A percentile compares a stretch with the other conserved stretches of the same genome.
Conservation (phyloP, 1,140 invertebrate species). For the Cherax quadricarinatus region DNA sequence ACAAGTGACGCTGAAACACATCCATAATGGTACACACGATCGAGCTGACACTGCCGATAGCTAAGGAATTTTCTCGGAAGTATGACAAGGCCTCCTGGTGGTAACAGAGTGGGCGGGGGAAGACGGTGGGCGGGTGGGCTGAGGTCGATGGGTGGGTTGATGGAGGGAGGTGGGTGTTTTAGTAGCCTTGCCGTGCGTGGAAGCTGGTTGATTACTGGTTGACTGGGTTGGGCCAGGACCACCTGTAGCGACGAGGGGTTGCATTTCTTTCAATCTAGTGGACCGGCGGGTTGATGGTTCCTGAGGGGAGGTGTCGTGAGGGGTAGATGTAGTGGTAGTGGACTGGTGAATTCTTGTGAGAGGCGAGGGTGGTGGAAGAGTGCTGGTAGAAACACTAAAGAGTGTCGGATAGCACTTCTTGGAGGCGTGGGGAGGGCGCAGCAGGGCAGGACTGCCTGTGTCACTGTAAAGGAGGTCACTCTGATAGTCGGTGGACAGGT, state of each 20-base stretch:
- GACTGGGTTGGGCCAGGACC: neutral
- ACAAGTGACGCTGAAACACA: neutral
- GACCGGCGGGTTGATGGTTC: neutral
- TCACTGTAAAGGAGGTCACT: slow-evolving; percentile 45
- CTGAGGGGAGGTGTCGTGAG: neutral
- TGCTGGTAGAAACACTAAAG: neutral
- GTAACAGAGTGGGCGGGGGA: neutral
- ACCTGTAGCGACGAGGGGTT: neutral
- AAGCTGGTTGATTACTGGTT: neutral
- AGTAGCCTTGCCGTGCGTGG: neutral
- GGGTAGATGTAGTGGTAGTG: neutral
- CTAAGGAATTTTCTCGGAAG: neutral
- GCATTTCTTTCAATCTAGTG: neutral
- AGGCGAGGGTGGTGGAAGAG: neutral
- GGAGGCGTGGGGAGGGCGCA: neutral
- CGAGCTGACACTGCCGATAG: neutral
- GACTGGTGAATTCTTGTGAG: neutral
- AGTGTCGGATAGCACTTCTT: neutral
- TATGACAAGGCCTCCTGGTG: neutral
- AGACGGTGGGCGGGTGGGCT: neutral
- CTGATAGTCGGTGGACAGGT: slow-evolving; percentile 33
- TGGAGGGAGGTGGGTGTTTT: neutral
- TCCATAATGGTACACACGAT: neutral
- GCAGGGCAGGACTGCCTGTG: slow-evolving; percentile 23
- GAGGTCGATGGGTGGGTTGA: neutral